Evolutionary conservation across 2,113 vertebrate genomes (phyloP), one percentile per base, ranked within the genome.

Genomic region (Hippotragus niger): DNA sequence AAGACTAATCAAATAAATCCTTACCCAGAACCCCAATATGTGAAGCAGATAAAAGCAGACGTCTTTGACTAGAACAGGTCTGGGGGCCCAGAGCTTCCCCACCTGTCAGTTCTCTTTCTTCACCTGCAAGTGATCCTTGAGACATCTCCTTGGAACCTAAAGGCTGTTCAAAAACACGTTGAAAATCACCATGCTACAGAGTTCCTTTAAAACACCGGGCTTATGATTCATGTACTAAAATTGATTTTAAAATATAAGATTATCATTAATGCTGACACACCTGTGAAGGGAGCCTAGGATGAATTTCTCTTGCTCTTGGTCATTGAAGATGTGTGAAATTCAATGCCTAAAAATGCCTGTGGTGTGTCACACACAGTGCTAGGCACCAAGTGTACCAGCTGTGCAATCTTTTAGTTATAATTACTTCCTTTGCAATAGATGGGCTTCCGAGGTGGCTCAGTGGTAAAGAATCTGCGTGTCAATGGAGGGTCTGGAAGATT

Each of bases 221-320:
- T 88, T 91, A 74, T 9, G 57, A 84, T 88, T 93, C 52, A 76
- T 84, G 87, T 80, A 43, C 55, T 95, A 83, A 96, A 93, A 88
- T 40, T 88, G 88, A 94, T 85, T 88, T 62, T 90, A 67, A 96
- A 87, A 50, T 85, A 15, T 17, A 71, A 86, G 92, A 74, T n/a
- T 80, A 89, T 91, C 71, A 55, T 36, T 85, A 89, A 19, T 27
- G 40, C 23, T 53, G 57, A 76, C 47, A 85, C 71, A 90, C 74
- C 53, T 55, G 62, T 80, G 87, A 81, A 88, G 36, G 10, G 55
- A 94, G 52, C 45, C 78, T 6, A n/a, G 89, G 87, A 92, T 52
- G 90, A 53, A 92, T 82, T 21, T 15, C 57, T 60, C n/a, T 15
- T 74, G 31, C n/a, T 52, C 43, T 62, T 4, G 1, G 33, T 43